Evolutionary conservation across 35 echinoderm and acorn worm genomes (phyloP), one percentile per base, ranked within the genome.

Genomic region (Anneissia japonica): DNA sequence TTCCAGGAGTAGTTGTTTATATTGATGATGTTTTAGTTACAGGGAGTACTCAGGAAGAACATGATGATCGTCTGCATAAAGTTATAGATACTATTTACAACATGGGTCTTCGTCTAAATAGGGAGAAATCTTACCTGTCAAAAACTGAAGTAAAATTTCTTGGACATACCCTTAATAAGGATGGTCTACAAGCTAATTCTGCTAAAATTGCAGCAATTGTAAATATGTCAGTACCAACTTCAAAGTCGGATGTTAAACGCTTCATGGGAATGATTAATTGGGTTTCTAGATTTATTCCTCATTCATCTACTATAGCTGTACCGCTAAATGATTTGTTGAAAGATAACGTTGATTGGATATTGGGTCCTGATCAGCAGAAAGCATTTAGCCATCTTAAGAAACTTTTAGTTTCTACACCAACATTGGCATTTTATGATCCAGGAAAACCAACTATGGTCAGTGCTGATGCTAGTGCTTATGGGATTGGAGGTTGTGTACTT

Each of bases 21-120:
- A 83, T 83, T n/a, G 81, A 46, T 30, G 81, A 83, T 39, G 79
- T 81, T 39, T 37, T 81, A 26, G 37, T 81, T 37, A 36, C 37
- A 14, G 79, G 79, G 21, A 30, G 14, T 13, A 81, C 31, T 19
- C 79, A 82, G 37, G 16, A 37, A 12, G 32, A 82, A 82, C 80
- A 82, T 82, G 80, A 82, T 37, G 30, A 34, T 14, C 80, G 80
- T 82, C 80, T 82, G 21, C 16, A 19, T 31, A 26, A 83, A 38
- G 81, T 46, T 83, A 19, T 56, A 46, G 34, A 51, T 34, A 31
- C 45, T 43, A 26, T 33, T 4, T 75, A 33, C 7, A 28, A 75
- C 7, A 75, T 28, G 32, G 26, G 26, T 30, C 40, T 43, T n/a
- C n/a, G n/a, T n/a, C n/a, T n/a, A n/a, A n/a, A n/a, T n/a, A n/a